phyloP scores from a whole-genome alignment of 2,888 invertebrate genomes.

The Seira musarum region DNA sequence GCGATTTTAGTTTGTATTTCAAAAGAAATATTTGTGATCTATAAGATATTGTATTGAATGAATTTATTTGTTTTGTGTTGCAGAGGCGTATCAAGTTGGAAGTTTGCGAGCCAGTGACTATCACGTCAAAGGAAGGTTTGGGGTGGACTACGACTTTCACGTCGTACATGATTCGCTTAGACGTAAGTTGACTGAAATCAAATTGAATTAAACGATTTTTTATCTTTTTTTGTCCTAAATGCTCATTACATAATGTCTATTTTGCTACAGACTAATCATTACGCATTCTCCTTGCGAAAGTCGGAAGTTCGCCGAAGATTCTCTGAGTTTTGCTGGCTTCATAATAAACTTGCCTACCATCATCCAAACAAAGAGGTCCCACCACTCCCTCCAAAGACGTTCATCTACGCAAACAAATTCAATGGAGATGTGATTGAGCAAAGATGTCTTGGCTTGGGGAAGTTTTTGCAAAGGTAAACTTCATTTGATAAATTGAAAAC shows the following conservation, averaged over 20 bases:
- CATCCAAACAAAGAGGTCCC: slow-evolving; percentile 68
- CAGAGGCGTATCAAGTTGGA: slow-evolving; percentile 66
- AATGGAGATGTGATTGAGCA: slow-evolving; percentile 67
- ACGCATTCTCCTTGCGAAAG: slow-evolving; percentile 65
- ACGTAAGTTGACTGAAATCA: slow-evolving; percentile 53
- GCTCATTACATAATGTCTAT: slow-evolving; percentile 19
- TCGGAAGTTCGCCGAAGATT: slow-evolving; percentile 66
- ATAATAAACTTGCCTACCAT: slow-evolving; percentile 63
- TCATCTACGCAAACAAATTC: slow-evolving; percentile 64
- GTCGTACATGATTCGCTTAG: slow-evolving; percentile 64
- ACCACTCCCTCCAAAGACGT: slow-evolving; percentile 65
- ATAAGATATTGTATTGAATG: too few relatives aligned
- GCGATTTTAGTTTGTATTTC: too few relatives aligned
- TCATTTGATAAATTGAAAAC: background rate
- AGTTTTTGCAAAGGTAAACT: slow-evolving; percentile 66
- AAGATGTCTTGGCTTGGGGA: slow-evolving; percentile 63
- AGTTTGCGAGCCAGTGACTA: slow-evolving; percentile 66
- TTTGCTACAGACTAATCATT: slow-evolving; percentile 65
- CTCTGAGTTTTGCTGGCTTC: slow-evolving; percentile 68
- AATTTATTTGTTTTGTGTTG: slow-evolving; percentile 18
- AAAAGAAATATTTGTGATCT: too few relatives aligned
- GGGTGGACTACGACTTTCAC: slow-evolving; percentile 65
- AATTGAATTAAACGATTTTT: background rate
- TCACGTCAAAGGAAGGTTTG: slow-evolving; percentile 64
- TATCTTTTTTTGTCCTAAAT: background rate